These are phyloP conservation scores for Eurytoma californica DNA, from an alignment of 2,888 invertebrate species.

Conservation along the genomic window DNA sequence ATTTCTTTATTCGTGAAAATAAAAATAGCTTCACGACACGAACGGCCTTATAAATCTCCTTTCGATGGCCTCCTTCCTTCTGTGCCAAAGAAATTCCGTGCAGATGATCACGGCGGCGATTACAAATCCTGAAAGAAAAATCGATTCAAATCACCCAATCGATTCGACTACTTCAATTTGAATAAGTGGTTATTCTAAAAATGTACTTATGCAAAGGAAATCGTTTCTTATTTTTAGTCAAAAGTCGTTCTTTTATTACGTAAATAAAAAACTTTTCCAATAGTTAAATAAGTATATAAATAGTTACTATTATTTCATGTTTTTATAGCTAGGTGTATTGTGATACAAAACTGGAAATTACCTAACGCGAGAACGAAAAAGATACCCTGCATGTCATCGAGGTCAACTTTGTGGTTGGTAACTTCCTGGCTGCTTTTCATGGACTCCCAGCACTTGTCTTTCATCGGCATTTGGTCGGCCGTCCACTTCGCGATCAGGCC, in stretches of 20 bases:
- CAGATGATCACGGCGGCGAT: conserved; percentile 75
- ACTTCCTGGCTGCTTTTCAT: conserved; percentile 80
- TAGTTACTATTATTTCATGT: neutral
- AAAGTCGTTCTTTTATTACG: too few relatives aligned
- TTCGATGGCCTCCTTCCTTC: conserved; percentile 72
- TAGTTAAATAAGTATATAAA: neutral
- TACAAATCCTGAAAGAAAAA: conserved; percentile 75
- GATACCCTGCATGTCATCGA: conserved; percentile 94
- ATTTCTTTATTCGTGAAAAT: conserved; percentile 8
- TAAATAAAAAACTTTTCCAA: too few relatives aligned
- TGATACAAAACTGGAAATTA: conserved; percentile 67
- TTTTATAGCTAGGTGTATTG: neutral
- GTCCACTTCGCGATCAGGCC: conserved; percentile 92
- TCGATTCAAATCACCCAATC: too few relatives aligned
- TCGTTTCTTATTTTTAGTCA: too few relatives aligned
- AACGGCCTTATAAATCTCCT: conserved; percentile 77
- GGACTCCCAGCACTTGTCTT: conserved; percentile 86
- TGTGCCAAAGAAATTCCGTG: conserved; percentile 75
- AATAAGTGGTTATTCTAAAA: neutral
- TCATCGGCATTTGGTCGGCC: conserved; percentile 84
- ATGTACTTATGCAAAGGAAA: neutral
- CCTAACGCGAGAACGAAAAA: conserved; percentile 90
- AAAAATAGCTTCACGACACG: conserved; percentile 58
- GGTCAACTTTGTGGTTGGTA: conserved; percentile 91
- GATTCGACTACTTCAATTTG: too few relatives aligned